phyloP scores from a whole-genome alignment of 2,113 vertebrate species.

The Cichladusa arquata region DNA sequence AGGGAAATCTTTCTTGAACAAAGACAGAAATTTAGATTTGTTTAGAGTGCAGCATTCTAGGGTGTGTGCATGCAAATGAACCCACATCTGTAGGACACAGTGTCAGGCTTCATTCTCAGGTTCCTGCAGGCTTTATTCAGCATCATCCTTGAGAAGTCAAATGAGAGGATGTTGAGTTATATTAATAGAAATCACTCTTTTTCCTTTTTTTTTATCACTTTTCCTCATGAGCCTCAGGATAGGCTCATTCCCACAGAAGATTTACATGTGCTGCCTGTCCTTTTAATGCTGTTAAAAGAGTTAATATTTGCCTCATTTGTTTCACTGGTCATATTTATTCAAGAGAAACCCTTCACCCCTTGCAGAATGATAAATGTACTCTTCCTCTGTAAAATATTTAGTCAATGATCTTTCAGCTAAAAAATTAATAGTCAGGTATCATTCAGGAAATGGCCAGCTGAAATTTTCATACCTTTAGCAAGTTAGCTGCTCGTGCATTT shows the following conservation, averaged over 20 bases:
- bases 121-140: background rate
- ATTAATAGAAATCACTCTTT: background rate
- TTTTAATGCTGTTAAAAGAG: background rate
- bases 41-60: background rate
- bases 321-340: background rate
- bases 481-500: background rate
- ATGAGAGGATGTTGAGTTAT: background rate
- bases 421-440: background rate
- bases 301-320: background rate
- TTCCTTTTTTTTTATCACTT: background rate
- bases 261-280: background rate
- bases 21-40: background rate
- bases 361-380: background rate
- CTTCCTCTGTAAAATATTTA: background rate
- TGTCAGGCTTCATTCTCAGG: background rate
- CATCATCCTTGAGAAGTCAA: background rate
- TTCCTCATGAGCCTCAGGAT: background rate
- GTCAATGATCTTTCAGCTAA: background rate
- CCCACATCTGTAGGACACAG: fast-evolving
- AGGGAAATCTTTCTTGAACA: background rate
- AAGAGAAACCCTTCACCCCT: background rate
- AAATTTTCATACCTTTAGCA: background rate
- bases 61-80: fast-evolving
- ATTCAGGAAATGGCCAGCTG: background rate
- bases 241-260: background rate